Evolutionary conservation across 2,888 invertebrate genomes (phyloP).

Genomic region (Opisthograptis luteolata): DNA sequence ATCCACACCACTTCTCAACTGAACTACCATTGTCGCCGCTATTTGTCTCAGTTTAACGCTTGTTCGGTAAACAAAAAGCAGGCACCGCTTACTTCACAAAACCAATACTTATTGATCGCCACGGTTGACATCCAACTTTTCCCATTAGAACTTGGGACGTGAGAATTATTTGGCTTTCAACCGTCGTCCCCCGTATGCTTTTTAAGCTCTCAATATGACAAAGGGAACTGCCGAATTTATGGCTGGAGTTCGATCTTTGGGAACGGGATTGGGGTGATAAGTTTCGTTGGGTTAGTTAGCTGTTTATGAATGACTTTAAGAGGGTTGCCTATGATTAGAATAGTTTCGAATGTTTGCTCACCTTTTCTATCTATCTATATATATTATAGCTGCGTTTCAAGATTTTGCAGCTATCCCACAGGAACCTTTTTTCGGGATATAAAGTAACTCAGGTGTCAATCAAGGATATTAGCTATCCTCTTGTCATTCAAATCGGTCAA

Average conservation of each 20-base stretch:
- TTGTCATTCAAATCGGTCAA: no score
- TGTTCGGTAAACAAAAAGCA: slow-evolving; percentile 55
- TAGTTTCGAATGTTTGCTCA: no score
- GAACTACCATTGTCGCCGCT: background rate
- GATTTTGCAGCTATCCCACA: no score
- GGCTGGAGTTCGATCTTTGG: slow-evolving; percentile 24
- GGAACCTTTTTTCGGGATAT: no score
- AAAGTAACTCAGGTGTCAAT: no score
- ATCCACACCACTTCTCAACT: no score
- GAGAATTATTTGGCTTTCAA: slow-evolving; percentile 60
- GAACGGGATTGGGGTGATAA: slow-evolving; percentile 1
- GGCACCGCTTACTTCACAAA: slow-evolving; percentile 42
- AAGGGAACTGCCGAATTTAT: slow-evolving; percentile 42
- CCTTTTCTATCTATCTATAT: no score
- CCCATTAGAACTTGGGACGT: slow-evolving; percentile 70
- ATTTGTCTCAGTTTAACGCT: background rate
- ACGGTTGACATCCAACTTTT: slow-evolving; percentile 64
- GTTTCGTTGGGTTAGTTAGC: slow-evolving; percentile 9
- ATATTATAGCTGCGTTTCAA: no score
- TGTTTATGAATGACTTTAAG: background rate
- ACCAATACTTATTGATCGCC: slow-evolving; percentile 57
- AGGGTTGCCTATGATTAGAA: background rate
- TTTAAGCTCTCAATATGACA: slow-evolving; percentile 44
- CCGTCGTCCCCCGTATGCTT: slow-evolving; percentile 43
- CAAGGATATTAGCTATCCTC: no score